phyloP scores from a whole-genome alignment of 2,797 vertebrate species.

The Oryzias dopingdopingensis region DNA sequence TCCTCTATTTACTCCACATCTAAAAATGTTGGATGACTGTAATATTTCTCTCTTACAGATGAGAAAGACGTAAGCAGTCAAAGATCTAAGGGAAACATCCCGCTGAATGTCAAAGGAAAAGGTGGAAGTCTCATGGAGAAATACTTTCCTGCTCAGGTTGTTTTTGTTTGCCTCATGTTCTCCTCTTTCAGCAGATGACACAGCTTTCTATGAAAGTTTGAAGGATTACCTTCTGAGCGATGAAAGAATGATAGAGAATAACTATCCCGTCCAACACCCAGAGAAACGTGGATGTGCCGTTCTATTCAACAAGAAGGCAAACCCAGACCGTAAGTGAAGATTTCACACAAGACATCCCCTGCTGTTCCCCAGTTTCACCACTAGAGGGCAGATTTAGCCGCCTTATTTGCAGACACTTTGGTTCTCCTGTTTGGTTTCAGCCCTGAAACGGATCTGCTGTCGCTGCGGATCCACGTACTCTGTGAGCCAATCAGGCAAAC shows the following conservation, averaged over 20 bases:
- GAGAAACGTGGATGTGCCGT: constrained; percentile 73
- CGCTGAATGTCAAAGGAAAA: constrained; percentile 59
- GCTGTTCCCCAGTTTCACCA: constrained; percentile 14
- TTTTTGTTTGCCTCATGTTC: not conserved
- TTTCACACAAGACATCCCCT: too few relatives aligned
- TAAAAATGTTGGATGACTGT: not conserved
- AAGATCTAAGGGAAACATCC: constrained; percentile 70
- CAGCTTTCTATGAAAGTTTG: constrained; percentile 72
- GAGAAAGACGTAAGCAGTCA: constrained; percentile 43
- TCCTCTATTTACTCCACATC: not conserved
- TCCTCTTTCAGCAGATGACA: constrained; percentile 52
- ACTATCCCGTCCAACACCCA: constrained; percentile 77
- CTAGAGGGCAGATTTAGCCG: constrained; percentile 36
- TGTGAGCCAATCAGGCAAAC: constrained; percentile 75
- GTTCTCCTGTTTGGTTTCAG: constrained; percentile 25
- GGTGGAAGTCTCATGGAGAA: constrained; percentile 42
- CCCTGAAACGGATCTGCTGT: constrained; percentile 80
- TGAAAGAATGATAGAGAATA: constrained; percentile 74
- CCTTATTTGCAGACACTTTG: not conserved
- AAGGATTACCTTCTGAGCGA: constrained; percentile 79
- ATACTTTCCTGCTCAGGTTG: not conserved
- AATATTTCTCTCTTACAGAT: constrained; percentile 49
- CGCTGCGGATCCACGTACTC: constrained; percentile 79
- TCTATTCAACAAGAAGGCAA: constrained; percentile 66
- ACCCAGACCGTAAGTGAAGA: constrained; percentile 69